Evolutionary conservation across 2,113 vertebrate species (phyloP).

Genomic region (Poecilia latipinna): DNA sequence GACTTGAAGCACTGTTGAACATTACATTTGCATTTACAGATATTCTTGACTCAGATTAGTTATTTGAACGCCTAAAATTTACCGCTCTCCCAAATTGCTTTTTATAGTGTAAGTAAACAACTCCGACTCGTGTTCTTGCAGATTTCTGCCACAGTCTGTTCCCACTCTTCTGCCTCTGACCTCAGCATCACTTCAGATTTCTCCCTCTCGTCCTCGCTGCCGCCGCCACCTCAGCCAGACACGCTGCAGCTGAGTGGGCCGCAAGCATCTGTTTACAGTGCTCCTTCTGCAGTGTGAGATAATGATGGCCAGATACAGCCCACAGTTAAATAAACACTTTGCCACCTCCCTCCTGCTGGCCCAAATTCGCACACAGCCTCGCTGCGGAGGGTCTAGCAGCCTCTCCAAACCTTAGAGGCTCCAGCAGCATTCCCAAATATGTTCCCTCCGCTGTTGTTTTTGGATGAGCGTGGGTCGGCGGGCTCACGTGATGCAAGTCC

Average conservation of each 20-base stretch:
- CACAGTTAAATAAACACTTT: constrained; percentile 76
- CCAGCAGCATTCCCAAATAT: constrained; percentile 23
- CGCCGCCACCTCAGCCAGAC: constrained; percentile 51
- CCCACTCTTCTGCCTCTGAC: constrained; percentile 44
- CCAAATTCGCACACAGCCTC: constrained; percentile 31
- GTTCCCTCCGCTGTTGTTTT: constrained; percentile 41
- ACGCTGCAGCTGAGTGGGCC: constrained; percentile 60
- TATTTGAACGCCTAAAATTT: background rate
- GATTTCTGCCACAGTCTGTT: constrained; percentile 32
- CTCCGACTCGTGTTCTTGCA: constrained; percentile 6
- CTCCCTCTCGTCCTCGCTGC: constrained; percentile 21
- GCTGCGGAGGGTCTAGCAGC: constrained; percentile 48
- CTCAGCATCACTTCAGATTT: constrained; percentile 43
- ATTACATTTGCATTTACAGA: background rate
- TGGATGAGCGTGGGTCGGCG: constrained; percentile 14
- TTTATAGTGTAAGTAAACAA: background rate
- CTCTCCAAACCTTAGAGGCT: constrained; percentile 21
- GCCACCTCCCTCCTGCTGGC: constrained; percentile 68
- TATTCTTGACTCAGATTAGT: background rate
- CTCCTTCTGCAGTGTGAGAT: constrained; percentile 70
- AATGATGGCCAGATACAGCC: constrained; percentile 73
- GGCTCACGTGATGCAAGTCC: constrained; percentile 7
- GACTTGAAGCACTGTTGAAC: background rate
- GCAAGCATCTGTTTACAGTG: constrained; percentile 69
- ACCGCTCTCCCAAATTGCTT: background rate